Evolutionary conservation across 2,797 vertebrate species (phyloP), one percentile per base, ranked within the genome.

Genomic region (Epinephelus coioides): DNA sequence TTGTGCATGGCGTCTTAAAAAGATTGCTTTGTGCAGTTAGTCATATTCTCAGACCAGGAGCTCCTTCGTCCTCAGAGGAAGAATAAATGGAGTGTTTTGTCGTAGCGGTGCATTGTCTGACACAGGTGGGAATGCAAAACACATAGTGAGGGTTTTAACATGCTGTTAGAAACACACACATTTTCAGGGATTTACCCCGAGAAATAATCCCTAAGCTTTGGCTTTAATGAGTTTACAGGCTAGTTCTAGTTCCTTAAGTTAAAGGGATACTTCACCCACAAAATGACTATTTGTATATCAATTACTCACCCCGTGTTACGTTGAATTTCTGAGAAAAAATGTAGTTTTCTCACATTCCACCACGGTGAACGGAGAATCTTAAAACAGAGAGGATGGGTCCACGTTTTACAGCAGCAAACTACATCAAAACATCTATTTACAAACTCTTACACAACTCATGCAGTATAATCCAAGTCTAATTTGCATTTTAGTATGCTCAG

Each of bases 1-100:
- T 78, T 81, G 78, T 78, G 78, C 80, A 74, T 47, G 44, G 69
- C n/a, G 5, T 85, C 67, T 81, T 83, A 76, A 81, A 87, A 81
- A 74, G 57, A 72, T 56, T 30, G 54, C 72, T 88, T 79, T 81
- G 69, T 81, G 61, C 74, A 80, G 47, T 81, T 79, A 57, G 61
- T 81, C 64, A 55, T 68, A 73, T 77, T 76, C 69, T 79, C 60
- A 81, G 71, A 81, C 60, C 68, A 62, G 62, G 70, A 56, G 27
- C 46, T 18, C 60, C 49, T 75, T 57, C 43, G 49, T 61, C 60
- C 46, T 46, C 13, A n/a, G 12, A 70, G 50, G 46, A 64, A 64
- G 64, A 60, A 75, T 57, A 49, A 50, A 15, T 40, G 38, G 11
- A 40, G 34, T 47, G 57, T 54, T 40, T 47, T 64, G 54, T 30